Base-by-base conservation (phyloP, 2,797 vertebrate genomes). In the Melanogrammus aeglefinus region DNA sequence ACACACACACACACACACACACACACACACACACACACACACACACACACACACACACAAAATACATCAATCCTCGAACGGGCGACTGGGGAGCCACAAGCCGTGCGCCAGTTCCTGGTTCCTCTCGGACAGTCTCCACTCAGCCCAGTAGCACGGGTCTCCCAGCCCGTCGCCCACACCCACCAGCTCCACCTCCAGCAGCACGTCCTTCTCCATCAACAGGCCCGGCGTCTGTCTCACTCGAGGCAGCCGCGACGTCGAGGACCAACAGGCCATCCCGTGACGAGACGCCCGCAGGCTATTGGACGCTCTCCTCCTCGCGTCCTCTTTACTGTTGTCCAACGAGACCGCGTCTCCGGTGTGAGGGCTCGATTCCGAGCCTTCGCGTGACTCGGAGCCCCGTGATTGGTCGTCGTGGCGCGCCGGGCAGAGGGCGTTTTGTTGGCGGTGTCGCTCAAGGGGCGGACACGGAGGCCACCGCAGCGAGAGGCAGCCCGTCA, bases 41-140 rank as follows among this genome's bases (percentile, higher is more conserved):
- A 38, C 4, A 38, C 36, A 38, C 36, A 38, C 36, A 39, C 38
- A 39, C 38, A 39, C 38, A 39, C 38, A 39, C 7, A 39, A 9
- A 63, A 63, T 9, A n/a, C 57, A 24, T 63, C 57, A 63, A 63
- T 63, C 57, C n/a, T n/a, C 10, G 1, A 63, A 63, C 0, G 57
- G 57, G n/a, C 2, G n/a, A 35, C 73, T 24, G 51, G 93, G 89
- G 36, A 91, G 78, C 93, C 92, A 94, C 3, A 93, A 78, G 63
- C 92, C 92, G 77, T 89, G 87, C 38, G 91, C 91, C 86, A 94
- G 79, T 41, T 91, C 80, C 24, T 86, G 83, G 47, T 86, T 91
- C 84, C 80, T 92, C 81, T 93, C 91, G 27, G 88, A 92, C 83
- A 93, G 81, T 72, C 87, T 92, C 91, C 93, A 94, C 72, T 92